Conservation (phyloP, 2,113 vertebrate genomes). For the Camelus bactrianus region DNA sequence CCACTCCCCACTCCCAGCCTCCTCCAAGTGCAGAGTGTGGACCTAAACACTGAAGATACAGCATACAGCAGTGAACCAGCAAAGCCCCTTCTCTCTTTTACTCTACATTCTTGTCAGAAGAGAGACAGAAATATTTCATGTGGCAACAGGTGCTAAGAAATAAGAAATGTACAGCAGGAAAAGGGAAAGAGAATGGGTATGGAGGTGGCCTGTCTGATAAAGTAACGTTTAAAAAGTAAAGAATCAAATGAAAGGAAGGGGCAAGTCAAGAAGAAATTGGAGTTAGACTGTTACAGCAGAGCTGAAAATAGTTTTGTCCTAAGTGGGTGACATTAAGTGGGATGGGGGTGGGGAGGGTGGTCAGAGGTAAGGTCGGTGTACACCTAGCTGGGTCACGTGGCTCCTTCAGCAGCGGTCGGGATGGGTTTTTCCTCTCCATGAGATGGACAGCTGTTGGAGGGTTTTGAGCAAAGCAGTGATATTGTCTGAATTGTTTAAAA, state of each 20-base stretch:
- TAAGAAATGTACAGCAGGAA: not conserved
- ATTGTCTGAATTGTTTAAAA: not conserved
- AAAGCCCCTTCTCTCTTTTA: not conserved
- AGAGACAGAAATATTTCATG: not conserved
- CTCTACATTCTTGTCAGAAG: not conserved
- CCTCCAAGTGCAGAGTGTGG: not conserved
- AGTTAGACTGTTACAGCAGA: not conserved
- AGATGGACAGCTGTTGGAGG: not conserved
- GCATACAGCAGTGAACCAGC: not conserved
- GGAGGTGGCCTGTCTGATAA: not conserved
- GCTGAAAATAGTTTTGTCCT: not conserved
- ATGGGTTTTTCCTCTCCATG: not conserved
- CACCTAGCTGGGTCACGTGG: not conserved
- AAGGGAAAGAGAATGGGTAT: not conserved
- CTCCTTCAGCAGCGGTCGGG: not conserved
- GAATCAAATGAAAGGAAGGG: not conserved
- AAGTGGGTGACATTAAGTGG: rapidly evolving
- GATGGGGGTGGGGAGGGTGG: not conserved
- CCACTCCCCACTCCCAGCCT: rapidly evolving
- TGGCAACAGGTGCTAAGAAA: not conserved
- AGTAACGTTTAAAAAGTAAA: not conserved
- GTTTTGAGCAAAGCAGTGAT: not conserved
- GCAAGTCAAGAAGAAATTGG: not conserved
- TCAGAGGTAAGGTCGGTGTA: not conserved
- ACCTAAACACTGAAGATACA: not conserved